These are phyloP conservation scores for Popillia japonica DNA, from an alignment of 1,140 invertebrate species.

Conservation along the genomic window DNA sequence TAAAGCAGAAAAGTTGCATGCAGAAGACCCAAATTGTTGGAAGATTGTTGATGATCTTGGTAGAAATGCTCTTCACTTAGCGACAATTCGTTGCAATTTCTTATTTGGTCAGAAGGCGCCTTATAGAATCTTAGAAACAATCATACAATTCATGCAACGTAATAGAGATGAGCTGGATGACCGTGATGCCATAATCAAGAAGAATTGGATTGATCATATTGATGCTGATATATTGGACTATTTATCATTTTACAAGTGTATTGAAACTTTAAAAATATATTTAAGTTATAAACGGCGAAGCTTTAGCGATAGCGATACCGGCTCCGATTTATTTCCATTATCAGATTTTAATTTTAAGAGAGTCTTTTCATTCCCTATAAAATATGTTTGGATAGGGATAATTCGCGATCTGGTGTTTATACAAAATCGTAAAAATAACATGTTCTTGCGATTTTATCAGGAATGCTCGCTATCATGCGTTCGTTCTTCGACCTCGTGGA, in stretches of 20 bases:
- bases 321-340: background rate
- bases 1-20: background rate
- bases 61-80: background rate
- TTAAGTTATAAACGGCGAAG: background rate
- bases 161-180: background rate
- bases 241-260: background rate
- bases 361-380: background rate
- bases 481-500: too few relatives aligned
- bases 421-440: background rate
- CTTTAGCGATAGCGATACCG: too few relatives aligned
- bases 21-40: background rate
- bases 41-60: background rate
- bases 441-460: background rate
- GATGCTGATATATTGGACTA: background rate
- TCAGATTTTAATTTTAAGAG: too few relatives aligned
- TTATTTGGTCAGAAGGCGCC: background rate
- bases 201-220: background rate
- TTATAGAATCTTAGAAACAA: background rate
- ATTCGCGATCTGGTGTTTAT: background rate
- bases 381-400: background rate
- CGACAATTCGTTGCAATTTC: background rate
- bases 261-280: background rate
- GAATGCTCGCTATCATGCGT: background rate
- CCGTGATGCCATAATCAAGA: background rate
- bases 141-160: background rate